These are phyloP conservation scores for Oscheius onirici DNA, from an alignment of 2,888 invertebrate genomes.

Conservation along the genomic window DNA sequence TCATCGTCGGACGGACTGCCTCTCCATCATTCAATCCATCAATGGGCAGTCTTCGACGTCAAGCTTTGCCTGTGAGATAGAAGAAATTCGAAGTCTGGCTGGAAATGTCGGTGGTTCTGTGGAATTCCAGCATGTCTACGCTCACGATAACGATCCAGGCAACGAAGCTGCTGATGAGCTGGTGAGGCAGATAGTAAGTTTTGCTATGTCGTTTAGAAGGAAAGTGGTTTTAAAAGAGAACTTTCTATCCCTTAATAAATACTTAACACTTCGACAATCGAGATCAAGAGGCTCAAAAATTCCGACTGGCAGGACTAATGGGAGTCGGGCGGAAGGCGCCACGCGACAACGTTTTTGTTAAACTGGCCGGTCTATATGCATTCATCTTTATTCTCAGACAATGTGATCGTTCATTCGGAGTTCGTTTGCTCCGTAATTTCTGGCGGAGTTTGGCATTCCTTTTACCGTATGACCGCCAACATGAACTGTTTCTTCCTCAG, in stretches of 20 bases:
- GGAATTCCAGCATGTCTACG: conserved; percentile 28
- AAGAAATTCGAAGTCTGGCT: conserved; percentile 1
- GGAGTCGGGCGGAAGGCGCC: too few species aligned
- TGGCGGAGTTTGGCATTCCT: background rate
- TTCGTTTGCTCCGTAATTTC: conserved; percentile 4
- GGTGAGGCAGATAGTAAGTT: conserved; percentile 20
- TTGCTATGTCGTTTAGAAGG: too few species aligned
- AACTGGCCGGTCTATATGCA: too few species aligned
- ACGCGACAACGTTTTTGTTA: too few species aligned
- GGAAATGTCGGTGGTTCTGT: background rate
- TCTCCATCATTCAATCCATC: conserved; percentile 10
- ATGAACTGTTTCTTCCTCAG: conserved; percentile 1
- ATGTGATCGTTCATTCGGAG: too few species aligned
- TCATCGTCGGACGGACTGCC: conserved; percentile 20
- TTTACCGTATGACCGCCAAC: background rate
- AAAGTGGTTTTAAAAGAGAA: too few species aligned
- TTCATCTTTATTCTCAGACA: background rate
- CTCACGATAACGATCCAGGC: conserved; percentile 23
- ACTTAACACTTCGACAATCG: too few species aligned
- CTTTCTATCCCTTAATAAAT: too few species aligned
- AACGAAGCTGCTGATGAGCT: conserved; percentile 28
- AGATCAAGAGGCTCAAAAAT: too few species aligned
- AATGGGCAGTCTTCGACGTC: background rate
- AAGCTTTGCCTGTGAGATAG: background rate
- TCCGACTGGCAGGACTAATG: too few species aligned